Evolutionary conservation across 2,797 vertebrate genomes (phyloP).

Genomic region (Micrastur ruficollis): DNA sequence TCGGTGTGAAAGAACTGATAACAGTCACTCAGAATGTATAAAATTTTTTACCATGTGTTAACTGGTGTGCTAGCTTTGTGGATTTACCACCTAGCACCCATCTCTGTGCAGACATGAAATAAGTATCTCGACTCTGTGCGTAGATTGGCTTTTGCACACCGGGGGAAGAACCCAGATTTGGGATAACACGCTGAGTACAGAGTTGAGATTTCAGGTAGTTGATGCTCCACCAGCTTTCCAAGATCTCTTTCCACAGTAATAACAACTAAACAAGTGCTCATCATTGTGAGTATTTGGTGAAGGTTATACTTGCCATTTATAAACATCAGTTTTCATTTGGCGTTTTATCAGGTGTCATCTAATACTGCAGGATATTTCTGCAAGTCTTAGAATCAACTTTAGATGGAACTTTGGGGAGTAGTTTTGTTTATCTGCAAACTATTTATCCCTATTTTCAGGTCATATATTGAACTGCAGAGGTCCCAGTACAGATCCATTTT

Average conservation of each 20-base stretch:
- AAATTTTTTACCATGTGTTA: too few species aligned
- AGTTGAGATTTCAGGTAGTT: not conserved
- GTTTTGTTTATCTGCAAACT: not conserved
- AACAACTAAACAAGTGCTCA: not conserved
- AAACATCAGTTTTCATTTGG: not conserved
- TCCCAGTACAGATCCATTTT: not conserved
- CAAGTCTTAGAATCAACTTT: not conserved
- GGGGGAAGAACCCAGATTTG: too few species aligned
- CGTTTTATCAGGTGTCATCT: not conserved
- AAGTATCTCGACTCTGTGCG: too few species aligned
- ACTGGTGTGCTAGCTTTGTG: too few species aligned
- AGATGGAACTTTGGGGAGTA: not conserved
- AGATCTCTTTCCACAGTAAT: not conserved
- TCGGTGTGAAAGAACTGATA: too few species aligned
- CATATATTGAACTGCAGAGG: not conserved
- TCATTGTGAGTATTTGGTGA: not conserved
- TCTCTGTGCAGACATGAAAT: too few species aligned
- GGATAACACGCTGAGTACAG: not conserved
- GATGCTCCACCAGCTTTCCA: not conserved
- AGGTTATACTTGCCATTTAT: not conserved
- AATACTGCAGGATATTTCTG: not conserved
- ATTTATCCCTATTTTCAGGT: not conserved
- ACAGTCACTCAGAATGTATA: too few species aligned
- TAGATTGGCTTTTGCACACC: too few species aligned
- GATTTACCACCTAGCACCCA: too few species aligned